Conservation (phyloP, 2,797 vertebrate species). For the Danio choprae region DNA sequence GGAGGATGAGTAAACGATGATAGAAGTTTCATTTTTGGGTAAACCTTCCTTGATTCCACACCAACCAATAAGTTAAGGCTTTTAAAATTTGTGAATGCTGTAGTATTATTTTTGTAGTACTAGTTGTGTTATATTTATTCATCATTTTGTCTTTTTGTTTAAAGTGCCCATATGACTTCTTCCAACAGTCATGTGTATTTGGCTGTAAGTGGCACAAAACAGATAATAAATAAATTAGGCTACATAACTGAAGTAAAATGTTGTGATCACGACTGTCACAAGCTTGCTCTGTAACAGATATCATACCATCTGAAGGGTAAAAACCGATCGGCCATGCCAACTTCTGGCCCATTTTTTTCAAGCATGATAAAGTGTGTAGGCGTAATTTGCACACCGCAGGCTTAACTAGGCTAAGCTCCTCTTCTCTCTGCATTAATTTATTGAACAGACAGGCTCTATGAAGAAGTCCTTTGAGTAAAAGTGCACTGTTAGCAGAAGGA, state of each 20-base stretch:
- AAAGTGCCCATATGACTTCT: neutral
- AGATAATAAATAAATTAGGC: neutral
- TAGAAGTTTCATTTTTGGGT: too few relatives aligned
- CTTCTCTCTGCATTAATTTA: constrained; percentile 14
- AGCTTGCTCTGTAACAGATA: neutral
- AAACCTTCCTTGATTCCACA: too few relatives aligned
- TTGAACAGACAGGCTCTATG: constrained; percentile 32
- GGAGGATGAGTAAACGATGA: too few relatives aligned
- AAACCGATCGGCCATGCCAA: neutral
- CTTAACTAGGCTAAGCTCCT: constrained; percentile 17
- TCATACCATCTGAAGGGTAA: neutral
- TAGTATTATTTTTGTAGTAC: too few relatives aligned
- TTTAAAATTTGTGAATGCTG: too few relatives aligned
- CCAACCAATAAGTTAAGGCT: too few relatives aligned
- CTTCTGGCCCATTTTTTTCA: neutral
- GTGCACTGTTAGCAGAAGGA: constrained; percentile 37
- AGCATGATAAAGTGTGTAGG: neutral
- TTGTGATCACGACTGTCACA: neutral
- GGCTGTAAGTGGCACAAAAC: neutral
- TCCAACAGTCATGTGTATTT: neutral
- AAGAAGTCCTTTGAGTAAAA: constrained; percentile 47
- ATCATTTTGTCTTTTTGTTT: too few relatives aligned
- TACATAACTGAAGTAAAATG: neutral
- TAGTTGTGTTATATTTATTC: too few relatives aligned
- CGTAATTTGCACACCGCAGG: neutral